phyloP scores from a whole-genome alignment of 2,797 vertebrate genomes.

The Hafferia zeledoni region DNA sequence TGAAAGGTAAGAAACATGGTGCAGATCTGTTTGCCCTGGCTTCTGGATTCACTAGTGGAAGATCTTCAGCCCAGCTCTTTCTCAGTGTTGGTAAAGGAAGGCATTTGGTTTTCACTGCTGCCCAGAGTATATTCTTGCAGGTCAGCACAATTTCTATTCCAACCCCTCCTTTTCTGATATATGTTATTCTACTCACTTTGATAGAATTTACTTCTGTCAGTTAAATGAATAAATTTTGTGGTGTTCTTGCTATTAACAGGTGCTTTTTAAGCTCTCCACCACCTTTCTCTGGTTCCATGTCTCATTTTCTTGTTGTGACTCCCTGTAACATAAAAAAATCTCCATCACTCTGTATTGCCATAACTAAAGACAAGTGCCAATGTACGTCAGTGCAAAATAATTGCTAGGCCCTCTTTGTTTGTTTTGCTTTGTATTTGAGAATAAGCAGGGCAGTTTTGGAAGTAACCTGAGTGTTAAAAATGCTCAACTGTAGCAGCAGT shows the following conservation, averaged over 20 bases:
- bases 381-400: background rate
- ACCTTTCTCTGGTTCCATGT: background rate
- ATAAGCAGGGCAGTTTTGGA: background rate
- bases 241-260: background rate
- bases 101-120: background rate
- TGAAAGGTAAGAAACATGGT: background rate
- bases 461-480: background rate
- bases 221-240: background rate
- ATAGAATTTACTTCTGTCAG: accelerated
- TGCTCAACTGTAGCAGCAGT: background rate
- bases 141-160: background rate
- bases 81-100: background rate
- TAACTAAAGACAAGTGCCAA: background rate
- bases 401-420: background rate
- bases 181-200: background rate
- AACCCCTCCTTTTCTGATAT: background rate
- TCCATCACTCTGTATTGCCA: background rate
- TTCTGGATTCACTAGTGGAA: background rate
- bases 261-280: background rate
- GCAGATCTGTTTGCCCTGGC: background rate
- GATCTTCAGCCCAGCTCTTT: background rate
- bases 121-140: background rate
- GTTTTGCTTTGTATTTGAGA: background rate
- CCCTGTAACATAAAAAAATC: background rate
- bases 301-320: background rate